Conservation (phyloP, 1,140 invertebrate genomes). For the Macrotrachela quadricornifera region DNA sequence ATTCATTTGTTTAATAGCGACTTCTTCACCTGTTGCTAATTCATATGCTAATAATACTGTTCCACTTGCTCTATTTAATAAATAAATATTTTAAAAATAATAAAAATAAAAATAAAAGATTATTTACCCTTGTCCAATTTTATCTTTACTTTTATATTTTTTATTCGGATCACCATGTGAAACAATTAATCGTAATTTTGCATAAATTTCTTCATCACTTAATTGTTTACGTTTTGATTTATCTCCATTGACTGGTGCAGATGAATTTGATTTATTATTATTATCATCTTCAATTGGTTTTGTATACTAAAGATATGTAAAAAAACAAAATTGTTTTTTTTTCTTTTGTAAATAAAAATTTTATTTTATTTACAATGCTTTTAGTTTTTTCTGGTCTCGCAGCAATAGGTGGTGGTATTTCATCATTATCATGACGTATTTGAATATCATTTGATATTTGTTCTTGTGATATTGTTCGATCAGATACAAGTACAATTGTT, state of each 20-base stretch:
- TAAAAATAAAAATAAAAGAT: background rate
- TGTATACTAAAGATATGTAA: constrained; percentile 42
- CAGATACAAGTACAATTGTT: too few species aligned
- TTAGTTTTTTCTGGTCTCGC: constrained; percentile 85
- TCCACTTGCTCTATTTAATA: constrained; percentile 65
- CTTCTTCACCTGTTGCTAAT: constrained; percentile 84
- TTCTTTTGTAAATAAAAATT: too few species aligned
- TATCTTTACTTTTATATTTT: constrained; percentile 96
- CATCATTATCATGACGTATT: background rate
- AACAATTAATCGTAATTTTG: constrained; percentile 53
- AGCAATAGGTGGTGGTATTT: constrained; percentile 68
- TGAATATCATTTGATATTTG: too few species aligned
- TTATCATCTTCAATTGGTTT: constrained; percentile 72
- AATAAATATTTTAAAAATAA: background rate
- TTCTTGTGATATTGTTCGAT: too few species aligned
- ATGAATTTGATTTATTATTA: too few species aligned
- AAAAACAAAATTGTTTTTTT: too few species aligned
- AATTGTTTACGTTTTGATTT: constrained; percentile 29
- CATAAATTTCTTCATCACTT: constrained; percentile 78
- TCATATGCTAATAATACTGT: constrained; percentile 95
- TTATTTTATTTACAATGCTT: constrained; percentile 53
- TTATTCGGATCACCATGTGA: constrained; percentile 45
- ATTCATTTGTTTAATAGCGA: constrained; percentile 99
- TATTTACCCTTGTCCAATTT: constrained; percentile 84
- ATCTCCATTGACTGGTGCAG: constrained; percentile 8